Conservation (phyloP, 2,113 vertebrate species). For the Crotalus tigris region DNA sequence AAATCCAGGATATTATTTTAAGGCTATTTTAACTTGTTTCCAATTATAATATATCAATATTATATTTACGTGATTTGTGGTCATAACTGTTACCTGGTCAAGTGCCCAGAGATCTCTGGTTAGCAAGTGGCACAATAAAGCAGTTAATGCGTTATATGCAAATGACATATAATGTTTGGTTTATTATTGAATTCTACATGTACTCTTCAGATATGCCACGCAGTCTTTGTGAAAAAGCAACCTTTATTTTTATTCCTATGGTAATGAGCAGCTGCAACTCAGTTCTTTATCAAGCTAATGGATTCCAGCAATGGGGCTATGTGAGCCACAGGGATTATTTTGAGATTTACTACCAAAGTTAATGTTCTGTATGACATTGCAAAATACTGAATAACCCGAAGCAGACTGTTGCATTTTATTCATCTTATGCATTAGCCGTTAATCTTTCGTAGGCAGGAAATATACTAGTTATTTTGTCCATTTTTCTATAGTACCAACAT, state of each 20-base stretch:
- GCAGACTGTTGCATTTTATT: neutral
- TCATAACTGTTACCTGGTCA: neutral
- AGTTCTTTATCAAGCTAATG: neutral
- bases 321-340: neutral
- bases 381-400: neutral
- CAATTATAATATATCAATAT: no score
- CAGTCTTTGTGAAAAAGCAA: neutral
- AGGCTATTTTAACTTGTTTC: neutral
- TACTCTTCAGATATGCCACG: neutral
- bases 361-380: neutral
- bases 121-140: neutral
- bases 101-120: neutral
- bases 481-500: no score
- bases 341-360: neutral
- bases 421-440: neutral
- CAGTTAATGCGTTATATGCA: neutral
- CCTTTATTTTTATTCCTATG: slow-evolving; percentile 1
- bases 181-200: neutral
- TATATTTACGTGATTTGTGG: neutral
- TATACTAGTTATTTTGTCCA: neutral
- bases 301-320: neutral
- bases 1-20: neutral
- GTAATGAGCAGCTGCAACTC: neutral
- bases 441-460: neutral
- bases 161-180: neutral